Evolutionary conservation across 2,113 vertebrate genomes (phyloP).

Genomic region (Nyctibius bracteatus): DNA sequence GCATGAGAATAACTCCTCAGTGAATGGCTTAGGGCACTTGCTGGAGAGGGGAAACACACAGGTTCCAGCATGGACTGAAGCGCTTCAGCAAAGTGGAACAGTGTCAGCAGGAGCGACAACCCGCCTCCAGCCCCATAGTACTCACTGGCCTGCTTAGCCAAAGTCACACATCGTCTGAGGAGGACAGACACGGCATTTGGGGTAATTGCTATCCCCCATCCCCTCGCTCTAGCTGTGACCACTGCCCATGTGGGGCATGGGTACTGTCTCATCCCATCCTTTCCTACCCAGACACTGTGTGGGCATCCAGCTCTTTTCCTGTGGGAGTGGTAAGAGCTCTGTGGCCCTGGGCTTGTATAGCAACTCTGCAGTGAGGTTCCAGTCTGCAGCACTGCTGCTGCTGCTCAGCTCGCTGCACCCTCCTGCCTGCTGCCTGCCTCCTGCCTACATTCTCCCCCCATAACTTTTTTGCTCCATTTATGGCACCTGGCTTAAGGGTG

Average conservation of each 20-base stretch:
- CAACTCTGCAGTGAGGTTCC: not conserved
- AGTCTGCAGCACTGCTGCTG: not conserved
- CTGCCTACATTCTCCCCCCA: rapidly evolving
- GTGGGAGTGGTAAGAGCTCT: not conserved
- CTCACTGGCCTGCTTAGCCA: not conserved
- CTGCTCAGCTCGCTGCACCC: not conserved
- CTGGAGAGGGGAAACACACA: not conserved
- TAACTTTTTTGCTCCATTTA: not conserved
- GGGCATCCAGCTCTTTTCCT: not conserved
- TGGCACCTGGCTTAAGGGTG: not conserved
- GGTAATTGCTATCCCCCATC: not conserved
- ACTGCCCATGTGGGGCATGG: not conserved
- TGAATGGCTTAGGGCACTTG: not conserved
- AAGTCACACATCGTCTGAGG: not conserved
- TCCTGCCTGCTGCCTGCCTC: not conserved
- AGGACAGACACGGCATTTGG: not conserved
- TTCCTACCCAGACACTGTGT: not conserved
- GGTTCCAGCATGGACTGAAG: not conserved
- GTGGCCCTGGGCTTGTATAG: not conserved
- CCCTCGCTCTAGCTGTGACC: not conserved
- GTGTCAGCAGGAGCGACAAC: rapidly evolving
- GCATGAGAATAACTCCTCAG: not conserved
- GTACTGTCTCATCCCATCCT: not conserved
- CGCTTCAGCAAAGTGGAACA: not conserved
- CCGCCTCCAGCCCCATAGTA: not conserved